phyloP scores from a whole-genome alignment of 2,113 vertebrate genomes.

The human region GRCh38 chr12:77003001-77003500 shows the following conservation, averaged over 20 bases:
- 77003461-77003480: constrained; percentile 39
- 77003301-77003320: background rate
- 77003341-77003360: background rate
- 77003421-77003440: constrained; percentile 55
- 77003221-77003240: background rate
- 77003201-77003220: background rate
- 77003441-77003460: constrained; percentile 35
- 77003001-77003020: background rate
- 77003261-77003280: background rate
- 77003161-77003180: background rate
- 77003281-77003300: background rate
- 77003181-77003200: constrained; percentile 16
- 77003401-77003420: constrained; percentile 12
- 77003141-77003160: background rate
- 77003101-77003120: background rate
- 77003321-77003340: background rate
- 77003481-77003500: background rate
- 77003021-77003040: background rate
- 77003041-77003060: background rate
- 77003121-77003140: background rate
- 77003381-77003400: background rate
- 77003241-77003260: background rate
- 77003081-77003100: background rate
- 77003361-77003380: background rate
- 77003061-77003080: background rate